Evolutionary conservation across 2,113 vertebrate species (phyloP), one percentile per base, ranked within the genome.

Genomic region (Aythya baeri): DNA sequence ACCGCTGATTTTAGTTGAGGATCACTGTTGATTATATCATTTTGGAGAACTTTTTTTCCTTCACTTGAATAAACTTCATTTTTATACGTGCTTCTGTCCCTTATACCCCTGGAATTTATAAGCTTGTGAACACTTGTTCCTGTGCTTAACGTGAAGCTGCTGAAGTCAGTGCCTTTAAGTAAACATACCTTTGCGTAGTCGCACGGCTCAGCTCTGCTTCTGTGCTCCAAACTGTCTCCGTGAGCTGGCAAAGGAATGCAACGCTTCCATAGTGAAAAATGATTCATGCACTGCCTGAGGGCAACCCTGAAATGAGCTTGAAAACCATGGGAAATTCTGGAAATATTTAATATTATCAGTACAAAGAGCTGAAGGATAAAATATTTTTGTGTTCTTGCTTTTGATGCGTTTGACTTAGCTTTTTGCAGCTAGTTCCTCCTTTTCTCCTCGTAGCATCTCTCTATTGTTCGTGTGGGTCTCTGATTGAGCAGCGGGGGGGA

Each of bases 241-340:
- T 50, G 52, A 90, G n/a, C 68, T 91, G 79, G 83, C 86, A 95
- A 72, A 94, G 50, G 86, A 94, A 89, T 91, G 82, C 83, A 75
- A n/a, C 74, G 54, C 71, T 94, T 95, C 77, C 74, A 36, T 46
- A 75, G 59, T 80, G 77, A 95, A 91, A 93, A 83, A 58, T 58
- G 44, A 92, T 84, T 96, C 74, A 43, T 70, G 58, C 4, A 0
- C 88, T 90, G 81, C 91, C 91, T 74, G 29, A 67, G 43, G 86
- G 62, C 43, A 82, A 12, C 49, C 66, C 36, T 59, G 66, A 71
- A 90, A 71, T 16, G 26, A 91, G 66, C 70, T 94, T 85, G 82
- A 89, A 87, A 93, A 76, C 54, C 58, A 73, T 84, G 74, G 29
- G 74, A 87, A 82, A 87, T 91, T 94, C 34, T 91, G 74, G 81